Percentiles rank a stretch among this genome's conserved stretches.
These are phyloP conservation scores for Eucidaris tribuloides DNA, from an alignment of 35 echinoderm and acorn worm species.

Conservation along the genomic window DNA sequence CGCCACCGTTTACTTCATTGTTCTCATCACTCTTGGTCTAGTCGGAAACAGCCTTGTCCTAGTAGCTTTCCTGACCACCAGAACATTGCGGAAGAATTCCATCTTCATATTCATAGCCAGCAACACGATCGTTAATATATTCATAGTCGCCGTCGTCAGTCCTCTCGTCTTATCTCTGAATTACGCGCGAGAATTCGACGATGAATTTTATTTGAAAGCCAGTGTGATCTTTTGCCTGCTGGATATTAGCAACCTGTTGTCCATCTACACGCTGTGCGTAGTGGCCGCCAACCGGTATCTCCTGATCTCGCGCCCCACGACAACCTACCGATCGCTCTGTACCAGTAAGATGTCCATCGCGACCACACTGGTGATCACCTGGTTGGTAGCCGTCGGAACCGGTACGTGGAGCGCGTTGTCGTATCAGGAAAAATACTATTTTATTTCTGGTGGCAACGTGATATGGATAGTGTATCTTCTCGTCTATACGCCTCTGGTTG, in stretches of 20 bases:
- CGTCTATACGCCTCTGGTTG: background rate
- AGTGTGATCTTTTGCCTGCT: background rate
- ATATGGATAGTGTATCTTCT: background rate
- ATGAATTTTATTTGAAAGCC: background rate
- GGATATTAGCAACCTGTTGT: background rate
- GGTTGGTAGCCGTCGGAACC: background rate
- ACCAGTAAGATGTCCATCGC: background rate
- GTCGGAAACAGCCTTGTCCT: background rate
- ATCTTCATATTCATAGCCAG: background rate
- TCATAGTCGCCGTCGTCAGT: background rate
- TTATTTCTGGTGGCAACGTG: background rate
- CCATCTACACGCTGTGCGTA: background rate
- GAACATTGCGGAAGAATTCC: background rate
- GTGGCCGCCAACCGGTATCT: constrained; percentile 10
- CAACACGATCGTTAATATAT: background rate
- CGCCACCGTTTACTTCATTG: background rate
- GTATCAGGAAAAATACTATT: background rate
- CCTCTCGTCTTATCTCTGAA: background rate
- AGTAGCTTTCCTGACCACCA: background rate
- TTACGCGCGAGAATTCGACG: background rate
- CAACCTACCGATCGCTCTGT: background rate
- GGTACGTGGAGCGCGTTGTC: background rate
- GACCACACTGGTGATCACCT: background rate
- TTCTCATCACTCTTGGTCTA: background rate
- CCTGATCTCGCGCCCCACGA: background rate